Evolutionary conservation across 2,797 vertebrate genomes (phyloP).

Genomic region (Australoheros facetus): DNA sequence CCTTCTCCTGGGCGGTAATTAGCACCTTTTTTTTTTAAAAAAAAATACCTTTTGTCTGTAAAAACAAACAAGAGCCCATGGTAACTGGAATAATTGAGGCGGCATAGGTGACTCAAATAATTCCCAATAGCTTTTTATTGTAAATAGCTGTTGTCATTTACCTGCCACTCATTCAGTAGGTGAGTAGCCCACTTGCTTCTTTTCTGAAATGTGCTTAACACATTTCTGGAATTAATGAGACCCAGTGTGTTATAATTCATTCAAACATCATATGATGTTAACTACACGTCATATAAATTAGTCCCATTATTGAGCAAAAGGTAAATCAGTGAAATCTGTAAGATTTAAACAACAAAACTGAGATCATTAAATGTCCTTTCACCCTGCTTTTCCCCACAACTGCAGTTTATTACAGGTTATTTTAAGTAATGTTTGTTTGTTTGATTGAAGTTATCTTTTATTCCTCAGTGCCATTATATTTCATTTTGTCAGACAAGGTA

Average conservation of each 20-base stretch:
- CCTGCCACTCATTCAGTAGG: background rate
- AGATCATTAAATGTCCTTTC: background rate
- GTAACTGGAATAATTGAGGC: background rate
- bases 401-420: background rate
- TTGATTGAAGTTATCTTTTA: background rate
- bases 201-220: background rate
- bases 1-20: background rate
- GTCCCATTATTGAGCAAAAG: background rate
- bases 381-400: background rate
- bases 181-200: background rate
- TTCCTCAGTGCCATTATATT: background rate
- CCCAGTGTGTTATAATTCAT: background rate
- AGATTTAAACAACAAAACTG: background rate
- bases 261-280: background rate
- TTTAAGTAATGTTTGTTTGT: background rate
- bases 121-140: background rate
- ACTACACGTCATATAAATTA: background rate
- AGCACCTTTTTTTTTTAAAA: background rate
- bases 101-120: background rate
- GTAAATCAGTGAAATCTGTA: background rate
- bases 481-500: background rate
- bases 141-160: background rate
- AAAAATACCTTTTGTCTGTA: background rate
- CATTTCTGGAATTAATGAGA: background rate
- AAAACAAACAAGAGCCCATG: background rate